Base-by-base conservation (phyloP, 2,113 vertebrate species). In the Crotophaga sulcirostris region DNA sequence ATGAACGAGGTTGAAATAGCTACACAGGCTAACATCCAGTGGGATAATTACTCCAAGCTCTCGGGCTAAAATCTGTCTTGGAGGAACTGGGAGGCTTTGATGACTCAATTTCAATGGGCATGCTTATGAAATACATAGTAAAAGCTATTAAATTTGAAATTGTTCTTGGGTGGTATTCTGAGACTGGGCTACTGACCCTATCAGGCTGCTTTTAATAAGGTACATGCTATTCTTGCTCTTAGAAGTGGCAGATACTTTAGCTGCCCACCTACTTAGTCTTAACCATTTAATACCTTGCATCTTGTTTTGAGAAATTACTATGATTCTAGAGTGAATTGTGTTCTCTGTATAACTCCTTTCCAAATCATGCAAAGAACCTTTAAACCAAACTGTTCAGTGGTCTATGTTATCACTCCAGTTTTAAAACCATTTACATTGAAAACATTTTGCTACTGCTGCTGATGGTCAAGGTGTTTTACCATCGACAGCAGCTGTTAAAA, bases 121-220 rank as follows among this genome's bases (percentile, higher is more conserved):
- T 98, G 98, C 99, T 99, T 98, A 99, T 98, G 98, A 99, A 99
- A 99, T 99, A 99, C 99, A 99, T 98, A 99, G 99, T 99, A 99
- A 99, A 99, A 99, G 98, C 99, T 99, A 99, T 99, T 99, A 99
- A 99, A 99, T 99, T 99, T 99, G 98, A 99, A 99, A 99, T 99
- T 99, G 99, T 99, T 99, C 99, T 99, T 99, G 98, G 99, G 98
- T 98, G 98, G 98, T 98, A 98, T 98, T 98, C 96, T 96, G 98
- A 98, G 96, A 97, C 98, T 96, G 96, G 97, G 98, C 98, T 98
- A 97, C 98, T 98, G 98, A 99, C 99, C 98, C 98, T 98, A 98
- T 98, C 98, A 98, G 98, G 97, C 94, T 92, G 98, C 98, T 98
- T 99, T 99, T 99, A 99, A 99, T 98, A 99, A 98, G 98, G 98